Evolutionary conservation across 2,888 invertebrate genomes (phyloP), one percentile per base, ranked within the genome.

Genomic region (Monoplex corrugatus): DNA sequence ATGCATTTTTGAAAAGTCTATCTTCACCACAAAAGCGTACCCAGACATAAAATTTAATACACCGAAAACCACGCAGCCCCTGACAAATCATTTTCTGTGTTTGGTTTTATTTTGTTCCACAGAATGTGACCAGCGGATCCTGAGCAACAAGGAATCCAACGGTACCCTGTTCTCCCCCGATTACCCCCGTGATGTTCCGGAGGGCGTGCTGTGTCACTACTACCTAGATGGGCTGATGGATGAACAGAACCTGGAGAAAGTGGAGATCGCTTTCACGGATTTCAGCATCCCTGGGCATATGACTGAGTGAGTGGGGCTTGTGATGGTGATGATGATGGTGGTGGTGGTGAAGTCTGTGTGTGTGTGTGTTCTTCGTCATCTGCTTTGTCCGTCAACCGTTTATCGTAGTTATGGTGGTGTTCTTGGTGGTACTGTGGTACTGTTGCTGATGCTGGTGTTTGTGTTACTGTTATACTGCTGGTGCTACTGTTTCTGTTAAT

Each of bases 121-220:
- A 94, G 99, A 99, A 97, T 99, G 99, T 97, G 99, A 99, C 97
- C 99, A 99, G 96, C 98, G 98, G 96, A 98, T 99, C 95, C 97
- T 98, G 94, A 99, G 98, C 96, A 98, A 98, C 96, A 98, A 98
- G 96, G 98, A 98, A 96, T 98, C 98, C 90, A 97, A 97, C 95
- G 99, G 99, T 94, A 97, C 97, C 96, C 98, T 99, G 95, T 98
- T 98, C 97, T 99, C 99, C 96, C 99, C 99, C 94, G 98, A 98
- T 97, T 99, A 98, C 97, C 99, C 99, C 95, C 98, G 97, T 97
- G 98, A 98, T 92, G 99, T 99, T 97, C 98, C 98, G 96, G 98
- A 98, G 94, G 98, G 99, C 97, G 98, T 98, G 96, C 98, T 99
- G 94, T 99, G 99, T 97, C 98, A 98, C 96, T 99, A 99, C 97